These are phyloP conservation scores for Vicugna pacos DNA, from an alignment of 2,113 vertebrate genomes.

Conservation along the genomic window DNA sequence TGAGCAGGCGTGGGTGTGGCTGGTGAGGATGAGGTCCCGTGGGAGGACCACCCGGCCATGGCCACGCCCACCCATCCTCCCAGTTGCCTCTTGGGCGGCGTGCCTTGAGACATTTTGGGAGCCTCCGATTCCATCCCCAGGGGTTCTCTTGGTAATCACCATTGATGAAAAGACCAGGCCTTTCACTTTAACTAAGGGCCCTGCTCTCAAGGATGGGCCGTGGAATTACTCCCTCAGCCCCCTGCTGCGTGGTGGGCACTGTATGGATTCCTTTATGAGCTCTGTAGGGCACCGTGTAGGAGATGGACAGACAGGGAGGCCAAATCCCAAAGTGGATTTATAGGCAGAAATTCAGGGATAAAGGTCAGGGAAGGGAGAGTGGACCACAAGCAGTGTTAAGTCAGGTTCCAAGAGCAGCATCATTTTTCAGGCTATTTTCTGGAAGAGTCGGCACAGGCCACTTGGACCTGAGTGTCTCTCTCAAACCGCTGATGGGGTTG, in stretches of 20 bases:
- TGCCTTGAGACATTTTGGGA: neutral
- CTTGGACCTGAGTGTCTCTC: neutral
- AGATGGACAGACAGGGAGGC: neutral
- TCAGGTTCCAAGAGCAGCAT: neutral
- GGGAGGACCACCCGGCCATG: neutral
- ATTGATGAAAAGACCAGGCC: neutral
- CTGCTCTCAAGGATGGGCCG: neutral
- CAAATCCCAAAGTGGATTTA: neutral
- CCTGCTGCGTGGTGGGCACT: neutral
- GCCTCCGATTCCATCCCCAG: neutral
- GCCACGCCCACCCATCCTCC: neutral
- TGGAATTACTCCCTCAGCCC: neutral
- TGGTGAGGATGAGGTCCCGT: accelerated
- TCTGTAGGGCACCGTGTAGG: neutral
- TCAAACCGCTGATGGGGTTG: neutral
- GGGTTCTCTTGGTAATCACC: neutral
- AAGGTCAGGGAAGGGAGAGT: neutral
- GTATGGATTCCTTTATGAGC: neutral
- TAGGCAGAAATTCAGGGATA: neutral
- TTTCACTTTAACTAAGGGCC: neutral
- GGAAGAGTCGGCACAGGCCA: neutral
- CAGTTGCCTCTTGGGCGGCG: neutral
- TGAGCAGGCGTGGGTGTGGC: neutral
- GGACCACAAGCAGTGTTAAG: too few species aligned
- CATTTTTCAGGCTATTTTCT: neutral